A percentile compares a stretch with the other conserved stretches of the same genome.
Conservation (phyloP, 2,888 invertebrate genomes). For the Acronicta aceris region DNA sequence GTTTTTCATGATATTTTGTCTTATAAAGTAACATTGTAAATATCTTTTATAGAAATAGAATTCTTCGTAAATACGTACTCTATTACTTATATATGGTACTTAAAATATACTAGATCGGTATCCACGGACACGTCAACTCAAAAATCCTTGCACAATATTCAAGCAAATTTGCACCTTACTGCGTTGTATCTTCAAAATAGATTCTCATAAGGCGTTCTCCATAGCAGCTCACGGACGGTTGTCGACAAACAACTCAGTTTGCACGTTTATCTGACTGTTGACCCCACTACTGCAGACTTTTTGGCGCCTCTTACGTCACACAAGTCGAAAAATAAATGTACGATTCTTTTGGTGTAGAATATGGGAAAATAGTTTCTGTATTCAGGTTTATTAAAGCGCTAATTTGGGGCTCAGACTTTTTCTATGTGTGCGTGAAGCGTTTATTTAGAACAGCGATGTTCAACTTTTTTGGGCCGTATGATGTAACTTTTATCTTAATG, state of each 20-base stretch:
- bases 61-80: too few relatives aligned
- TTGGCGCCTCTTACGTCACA: constrained; percentile 66
- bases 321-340: constrained; percentile 33
- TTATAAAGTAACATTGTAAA: too few relatives aligned
- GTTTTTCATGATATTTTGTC: too few relatives aligned
- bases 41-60: too few relatives aligned
- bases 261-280: constrained; percentile 68
- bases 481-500: background rate
- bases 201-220: constrained; percentile 14
- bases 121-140: too few relatives aligned
- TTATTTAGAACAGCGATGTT: background rate
- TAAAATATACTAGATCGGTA: too few relatives aligned
- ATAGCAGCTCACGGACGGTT: constrained; percentile 29
- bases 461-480: background rate
- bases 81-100: too few relatives aligned
- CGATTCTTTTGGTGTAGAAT: constrained; percentile 14
- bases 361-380: constrained; percentile 25
- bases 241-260: constrained; percentile 66
- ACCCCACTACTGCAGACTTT: constrained; percentile 65
- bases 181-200: constrained; percentile 3
- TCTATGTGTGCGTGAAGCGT: background rate
- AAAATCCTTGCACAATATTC: too few relatives aligned
- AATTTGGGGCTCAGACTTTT: constrained; percentile 3
- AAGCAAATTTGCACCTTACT: constrained; percentile 1
- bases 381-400: constrained; percentile 12